phyloP scores from a whole-genome alignment of 2,888 invertebrate species.

The Lepetodrilus schrolli region DNA sequence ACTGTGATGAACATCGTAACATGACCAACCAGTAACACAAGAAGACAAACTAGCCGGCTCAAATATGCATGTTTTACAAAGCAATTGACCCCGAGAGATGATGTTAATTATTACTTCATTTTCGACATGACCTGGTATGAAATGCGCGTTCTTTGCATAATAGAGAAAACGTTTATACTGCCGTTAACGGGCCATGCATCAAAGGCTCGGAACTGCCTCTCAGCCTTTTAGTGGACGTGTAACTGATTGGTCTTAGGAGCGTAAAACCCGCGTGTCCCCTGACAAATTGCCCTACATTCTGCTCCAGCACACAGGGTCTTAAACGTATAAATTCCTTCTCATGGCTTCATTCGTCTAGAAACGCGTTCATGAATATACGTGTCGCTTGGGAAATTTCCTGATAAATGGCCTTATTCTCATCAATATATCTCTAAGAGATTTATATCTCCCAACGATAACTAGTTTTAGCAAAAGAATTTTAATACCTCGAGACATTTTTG shows the following conservation, averaged over 20 bases:
- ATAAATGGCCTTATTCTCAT: conserved; percentile 3
- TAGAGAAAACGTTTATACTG: too few species aligned
- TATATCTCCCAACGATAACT: conserved; percentile 15
- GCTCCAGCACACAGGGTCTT: conserved; percentile 7
- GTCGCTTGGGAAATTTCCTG: conserved; percentile 6
- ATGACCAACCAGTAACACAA: too few species aligned
- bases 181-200: too few species aligned
- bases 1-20: too few species aligned
- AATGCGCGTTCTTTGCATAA: too few species aligned
- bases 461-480: background rate
- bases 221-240: background rate
- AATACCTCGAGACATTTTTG: too few species aligned
- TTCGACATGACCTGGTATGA: too few species aligned
- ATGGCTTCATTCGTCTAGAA: conserved; percentile 8
- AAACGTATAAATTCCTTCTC: conserved; percentile 25
- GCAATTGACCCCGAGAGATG: too few species aligned
- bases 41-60: too few species aligned
- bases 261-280: conserved; percentile 1
- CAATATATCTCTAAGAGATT: conserved; percentile 3
- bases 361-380: conserved; percentile 17
- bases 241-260: background rate
- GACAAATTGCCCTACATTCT: background rate
- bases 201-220: too few species aligned
- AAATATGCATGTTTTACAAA: too few species aligned
- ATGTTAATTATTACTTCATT: too few species aligned